Evolutionary conservation across 2,888 invertebrate genomes (phyloP).

Genomic region (Balanococcus diminutus): DNA sequence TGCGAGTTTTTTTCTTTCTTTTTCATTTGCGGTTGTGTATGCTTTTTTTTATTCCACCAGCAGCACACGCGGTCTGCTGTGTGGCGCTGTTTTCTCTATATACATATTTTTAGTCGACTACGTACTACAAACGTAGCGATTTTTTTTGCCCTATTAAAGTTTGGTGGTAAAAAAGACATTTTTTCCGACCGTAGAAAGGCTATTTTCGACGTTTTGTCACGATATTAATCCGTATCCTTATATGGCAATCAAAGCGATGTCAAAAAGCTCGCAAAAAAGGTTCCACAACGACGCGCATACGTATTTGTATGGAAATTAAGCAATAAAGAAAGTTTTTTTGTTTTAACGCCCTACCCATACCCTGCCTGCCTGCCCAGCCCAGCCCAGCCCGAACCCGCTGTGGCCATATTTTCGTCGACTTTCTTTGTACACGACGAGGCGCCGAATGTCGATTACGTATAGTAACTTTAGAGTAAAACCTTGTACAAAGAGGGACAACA

Average conservation of each 20-base stretch:
- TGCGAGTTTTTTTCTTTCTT: background rate
- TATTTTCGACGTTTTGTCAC: conserved; percentile 41
- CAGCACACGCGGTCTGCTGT: background rate
- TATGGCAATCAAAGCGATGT: conserved; percentile 34
- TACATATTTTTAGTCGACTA: background rate
- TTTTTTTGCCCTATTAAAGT: conserved; percentile 15
- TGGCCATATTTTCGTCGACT: background rate
- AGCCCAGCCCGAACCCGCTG: too few species aligned
- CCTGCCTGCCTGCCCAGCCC: background rate
- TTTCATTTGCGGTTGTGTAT: background rate
- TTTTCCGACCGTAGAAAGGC: background rate
- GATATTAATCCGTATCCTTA: conserved; percentile 16
- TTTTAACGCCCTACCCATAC: background rate
- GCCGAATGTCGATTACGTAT: background rate
- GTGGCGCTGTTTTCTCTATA: background rate
- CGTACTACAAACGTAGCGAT: background rate
- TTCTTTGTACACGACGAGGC: background rate
- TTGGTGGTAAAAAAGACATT: background rate
- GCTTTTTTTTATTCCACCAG: background rate
- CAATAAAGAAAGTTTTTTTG: conserved; percentile 37
- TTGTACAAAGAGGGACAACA: background rate
- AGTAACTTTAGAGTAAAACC: background rate
- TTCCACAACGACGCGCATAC: background rate
- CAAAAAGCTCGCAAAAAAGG: conserved; percentile 11
- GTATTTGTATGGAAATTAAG: conserved; percentile 42